Evolutionary conservation across 2,888 invertebrate species (phyloP), one percentile per base, ranked within the genome.

Genomic region (Ichneumoninae sp.): DNA sequence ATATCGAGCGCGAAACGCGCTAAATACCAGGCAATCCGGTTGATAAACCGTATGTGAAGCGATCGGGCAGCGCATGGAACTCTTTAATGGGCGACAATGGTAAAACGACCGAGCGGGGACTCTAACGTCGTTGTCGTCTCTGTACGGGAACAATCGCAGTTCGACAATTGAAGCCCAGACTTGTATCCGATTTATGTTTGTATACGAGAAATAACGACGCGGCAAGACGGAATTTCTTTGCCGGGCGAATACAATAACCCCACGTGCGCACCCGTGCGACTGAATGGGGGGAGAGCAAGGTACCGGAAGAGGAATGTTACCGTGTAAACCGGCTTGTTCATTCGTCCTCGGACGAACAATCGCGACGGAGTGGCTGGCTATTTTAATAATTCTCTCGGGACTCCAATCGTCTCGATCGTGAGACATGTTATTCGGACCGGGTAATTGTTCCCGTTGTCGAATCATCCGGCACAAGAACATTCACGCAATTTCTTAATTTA

Each of bases 81-180:
- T 74, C 40, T 76, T 81, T 75, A 47, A 77, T 60, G 54, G 77
- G 66, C 66, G 71, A 66, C 71, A 80, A 80, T 80, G 66, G 77
- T 22, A 75, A 71, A 82, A 52, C 77, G 77, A 47, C 33, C 69
- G 47, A 22, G 26, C 65, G 65, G 19, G 47, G 62, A 68, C 75
- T 74, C 70, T 47, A 47, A 47, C 75, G 69, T 75, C 69, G 75
- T 62, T 22, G 30, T 68, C 50, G 33, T 16, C 57, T 40, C 36
- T 60, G 44, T 69, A 62, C 10, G 36, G 50, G 80, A 62, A 68
- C 36, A 69, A 80, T 62, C 60, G 40, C 13, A 22, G 66, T 66
- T 62, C 62, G 62, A 74, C 74, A 68, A 74, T 80, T 60, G 62
- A 22, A 62, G 7, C 10, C 68, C 68, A 19, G 30, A 60, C 19